Percentiles rank a stretch among this genome's conserved stretches.
phyloP scores from a whole-genome alignment of 2,888 invertebrate species.

The Nomada hirtipes region DNA sequence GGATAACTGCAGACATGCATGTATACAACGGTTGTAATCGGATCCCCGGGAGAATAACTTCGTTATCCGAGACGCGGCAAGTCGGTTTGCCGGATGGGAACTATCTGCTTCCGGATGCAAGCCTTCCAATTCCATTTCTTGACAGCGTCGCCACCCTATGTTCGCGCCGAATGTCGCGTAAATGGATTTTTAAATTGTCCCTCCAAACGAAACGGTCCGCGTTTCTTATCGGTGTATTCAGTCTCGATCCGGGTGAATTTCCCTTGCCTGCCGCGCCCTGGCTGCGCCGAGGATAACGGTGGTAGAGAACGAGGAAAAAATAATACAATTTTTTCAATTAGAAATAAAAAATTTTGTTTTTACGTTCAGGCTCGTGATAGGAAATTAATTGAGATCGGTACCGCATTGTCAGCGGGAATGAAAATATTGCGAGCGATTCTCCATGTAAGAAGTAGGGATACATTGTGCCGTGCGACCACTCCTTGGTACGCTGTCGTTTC shows the following conservation, averaged over 20 bases:
- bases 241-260: too few species aligned
- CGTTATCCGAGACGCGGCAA: slow-evolving; percentile 77
- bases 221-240: slow-evolving; percentile 50
- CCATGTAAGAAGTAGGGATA: slow-evolving; percentile 14
- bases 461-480: slow-evolving; percentile 10
- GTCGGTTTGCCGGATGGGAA: slow-evolving; percentile 67
- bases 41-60: slow-evolving; percentile 76
- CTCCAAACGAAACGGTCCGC: slow-evolving; percentile 46
- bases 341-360: too few species aligned
- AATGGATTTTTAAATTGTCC: slow-evolving; percentile 70
- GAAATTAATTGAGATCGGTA: too few species aligned
- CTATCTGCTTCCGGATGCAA: slow-evolving; percentile 61
- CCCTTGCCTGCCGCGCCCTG: too few species aligned
- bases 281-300: too few species aligned
- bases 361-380: too few species aligned
- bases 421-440: too few species aligned
- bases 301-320: too few species aligned
- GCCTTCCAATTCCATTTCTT: slow-evolving; percentile 60
- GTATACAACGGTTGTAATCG: slow-evolving; percentile 70
- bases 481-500: slow-evolving; percentile 1
- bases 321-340: too few species aligned
- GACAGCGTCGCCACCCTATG: slow-evolving; percentile 40
- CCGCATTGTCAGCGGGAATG: too few species aligned
- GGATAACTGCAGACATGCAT: slow-evolving; percentile 55
- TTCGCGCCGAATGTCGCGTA: slow-evolving; percentile 53